A percentile compares a stretch with the other conserved stretches of the same genome.
Evolutionary conservation across 2,797 vertebrate species (phyloP).

Genomic region (Sciaenops ocellatus): DNA sequence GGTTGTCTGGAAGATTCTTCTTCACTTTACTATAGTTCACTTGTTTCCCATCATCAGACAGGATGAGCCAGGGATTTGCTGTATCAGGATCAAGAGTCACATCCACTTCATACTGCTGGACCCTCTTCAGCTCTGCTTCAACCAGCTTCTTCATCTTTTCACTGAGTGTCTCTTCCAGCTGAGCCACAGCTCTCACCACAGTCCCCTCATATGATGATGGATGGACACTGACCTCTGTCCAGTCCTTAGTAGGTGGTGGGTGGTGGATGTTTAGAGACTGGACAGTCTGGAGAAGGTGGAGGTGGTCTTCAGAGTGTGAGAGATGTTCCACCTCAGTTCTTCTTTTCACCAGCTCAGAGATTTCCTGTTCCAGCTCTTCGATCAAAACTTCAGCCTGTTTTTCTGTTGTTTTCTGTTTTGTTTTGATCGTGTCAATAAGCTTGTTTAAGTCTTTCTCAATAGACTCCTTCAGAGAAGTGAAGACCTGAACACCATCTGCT

Average conservation of each 20-base stretch:
- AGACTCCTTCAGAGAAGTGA: neutral
- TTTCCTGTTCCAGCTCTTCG: slow-evolving; percentile 17
- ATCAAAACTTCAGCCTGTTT: neutral
- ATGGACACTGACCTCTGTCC: neutral
- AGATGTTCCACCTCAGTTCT: neutral
- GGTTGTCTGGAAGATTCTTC: neutral
- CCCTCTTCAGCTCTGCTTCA: neutral
- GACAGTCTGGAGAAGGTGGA: neutral
- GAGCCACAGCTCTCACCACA: neutral
- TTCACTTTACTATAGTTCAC: no score
- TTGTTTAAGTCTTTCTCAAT: neutral
- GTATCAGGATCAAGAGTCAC: slow-evolving; percentile 15
- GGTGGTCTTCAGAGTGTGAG: neutral
- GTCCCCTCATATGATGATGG: neutral
- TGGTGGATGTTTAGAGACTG: neutral
- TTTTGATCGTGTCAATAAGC: neutral
- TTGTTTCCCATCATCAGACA: neutral
- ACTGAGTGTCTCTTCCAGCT: slow-evolving; percentile 1
- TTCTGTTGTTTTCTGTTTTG: neutral
- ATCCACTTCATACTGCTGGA: slow-evolving; percentile 10
- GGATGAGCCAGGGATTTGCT: accelerated
- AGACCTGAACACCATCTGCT: neutral
- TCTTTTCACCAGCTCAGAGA: neutral
- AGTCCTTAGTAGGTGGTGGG: neutral
- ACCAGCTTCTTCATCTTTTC: neutral